Evolutionary conservation across 2,888 invertebrate genomes (phyloP), one percentile per base, ranked within the genome.

Genomic region (Allygus modestus): DNA sequence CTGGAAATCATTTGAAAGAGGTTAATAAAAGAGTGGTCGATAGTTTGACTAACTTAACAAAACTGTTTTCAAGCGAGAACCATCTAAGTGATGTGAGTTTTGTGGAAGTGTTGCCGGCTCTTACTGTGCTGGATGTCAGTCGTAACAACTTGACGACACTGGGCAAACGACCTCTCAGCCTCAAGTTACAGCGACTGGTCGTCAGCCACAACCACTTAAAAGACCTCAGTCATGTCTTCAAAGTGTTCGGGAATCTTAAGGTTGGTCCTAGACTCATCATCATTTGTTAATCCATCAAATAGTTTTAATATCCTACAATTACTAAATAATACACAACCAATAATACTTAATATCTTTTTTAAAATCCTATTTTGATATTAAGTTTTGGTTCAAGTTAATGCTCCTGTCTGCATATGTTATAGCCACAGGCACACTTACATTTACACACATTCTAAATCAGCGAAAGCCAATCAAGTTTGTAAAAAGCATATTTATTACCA

Each of bases 1-100:
- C 84, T 31, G 79, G 84, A 20, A 84, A 84, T 58, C 23, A 71
- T 17, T 0, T 82, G 46, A 82, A 82, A 26, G 26, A 23, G 23
- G 20, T 82, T 15, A 37, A 82, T 31, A 46, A 33, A 20, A 71
- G 20, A 7, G 51, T 46, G 1, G 26, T 82, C 4, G 28, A 69
- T 15, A 28, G 46, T 28, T 31, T 82, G 23, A 46, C 17, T 0
- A 43, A n/a, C 23, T 46, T 82, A 28, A 41, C 43, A 0, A 65
- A 65, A 69, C 28, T 82, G 15, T 82, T 31, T 37, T n/a, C 46
- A 11, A 71, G 46, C 43, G 43, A 51, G 26, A 82, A 82, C 31
- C 5, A 17, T 43, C 17, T 82, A 12, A 82, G 26, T n/a, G 69
- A 82, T 20, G 71, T 82, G 20, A 51, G 41, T 69, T 82, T 82